Evolutionary conservation across 2,113 vertebrate species (phyloP), one percentile per base, ranked within the genome.

Genomic region (Cryptoleucopteryx plumbea): DNA sequence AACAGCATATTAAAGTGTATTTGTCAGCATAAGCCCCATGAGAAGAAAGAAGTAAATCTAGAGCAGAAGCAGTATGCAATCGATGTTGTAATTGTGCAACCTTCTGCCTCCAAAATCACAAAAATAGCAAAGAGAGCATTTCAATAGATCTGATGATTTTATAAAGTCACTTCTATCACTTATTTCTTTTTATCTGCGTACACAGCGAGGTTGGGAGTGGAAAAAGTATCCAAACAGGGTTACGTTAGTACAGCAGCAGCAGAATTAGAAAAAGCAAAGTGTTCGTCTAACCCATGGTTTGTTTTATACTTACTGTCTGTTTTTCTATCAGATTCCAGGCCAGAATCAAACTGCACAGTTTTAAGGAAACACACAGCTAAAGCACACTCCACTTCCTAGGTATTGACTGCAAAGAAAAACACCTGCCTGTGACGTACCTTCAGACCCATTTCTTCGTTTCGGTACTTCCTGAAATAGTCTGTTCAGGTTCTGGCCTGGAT

Each of bases 401-500:
- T 96, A 98, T 98, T 96, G 97, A 98, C 98, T 98, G 98, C 98
- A 98, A 98, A 98, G 98, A 98, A 98, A 98, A 97, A 98, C 98
- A 98, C 99, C 99, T 99, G 99, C 98, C 98, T 99, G 99, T 98
- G 98, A 99, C 98, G 98, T 98, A 99, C 99, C 99, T 99, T 99
- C 98, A 97, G 99, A 99, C 98, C 98, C 98, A 99, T 98, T 98
- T 99, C 99, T 99, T 99, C 99, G 99, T 99, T 99, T 99, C 99
- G 99, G 99, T 98, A 98, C 99, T 98, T 99, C 99, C 98, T 99
- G 99, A 99, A 99, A 99, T 98, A 99, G 98, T 98, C 99, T 98
- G 99, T 99, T 99, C 99, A 99, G 99, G 98, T 99, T 99, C 99
- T 99, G 99, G 99, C 99, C 99, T 99, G 99, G 99, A 99, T 99